These are phyloP conservation scores for Gambusia holbrooki DNA, from an alignment of 2,113 vertebrate genomes.

Conservation along the genomic window DNA sequence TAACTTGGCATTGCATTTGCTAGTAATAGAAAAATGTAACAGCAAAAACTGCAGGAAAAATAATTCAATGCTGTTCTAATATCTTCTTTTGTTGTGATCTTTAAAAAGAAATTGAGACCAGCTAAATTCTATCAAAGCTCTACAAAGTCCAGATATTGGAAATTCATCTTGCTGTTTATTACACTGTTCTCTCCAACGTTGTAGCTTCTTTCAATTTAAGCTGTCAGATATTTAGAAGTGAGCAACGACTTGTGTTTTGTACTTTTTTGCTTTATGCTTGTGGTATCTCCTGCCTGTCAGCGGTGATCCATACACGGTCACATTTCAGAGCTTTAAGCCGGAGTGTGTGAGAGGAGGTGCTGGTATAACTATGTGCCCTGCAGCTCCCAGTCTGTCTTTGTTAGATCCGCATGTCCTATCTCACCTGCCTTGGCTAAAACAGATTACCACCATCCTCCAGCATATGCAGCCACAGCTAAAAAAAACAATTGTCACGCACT, in stretches of 20 bases:
- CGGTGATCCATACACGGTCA: conserved; percentile 54
- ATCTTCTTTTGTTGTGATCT: too few relatives aligned
- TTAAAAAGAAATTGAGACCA: too few relatives aligned
- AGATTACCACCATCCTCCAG: conserved; percentile 69
- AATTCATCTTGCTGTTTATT: background rate
- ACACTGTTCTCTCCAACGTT: conserved; percentile 8
- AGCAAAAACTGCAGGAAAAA: background rate
- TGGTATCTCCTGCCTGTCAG: conserved; percentile 45
- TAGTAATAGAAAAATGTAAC: background rate
- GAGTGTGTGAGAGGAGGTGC: conserved; percentile 54
- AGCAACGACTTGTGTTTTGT: background rate
- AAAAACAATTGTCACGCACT: conserved; percentile 58
- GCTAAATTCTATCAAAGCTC: background rate
- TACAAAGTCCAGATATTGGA: background rate
- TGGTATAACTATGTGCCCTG: conserved; percentile 59
- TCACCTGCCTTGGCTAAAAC: conserved; percentile 67
- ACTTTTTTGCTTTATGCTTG: conserved; percentile 29
- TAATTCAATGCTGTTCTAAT: background rate
- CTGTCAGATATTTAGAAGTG: conserved; percentile 14
- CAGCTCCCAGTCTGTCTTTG: conserved; percentile 78
- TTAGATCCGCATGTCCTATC: conserved; percentile 64
- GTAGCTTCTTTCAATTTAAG: conserved; percentile 3
- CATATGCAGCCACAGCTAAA: conserved; percentile 64
- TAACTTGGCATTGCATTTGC: background rate
- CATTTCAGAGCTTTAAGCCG: conserved; percentile 50